Evolutionary conservation across 2,113 vertebrate species (phyloP), one percentile per base, ranked within the genome.

Genomic region (Cinclus mexicanus): DNA sequence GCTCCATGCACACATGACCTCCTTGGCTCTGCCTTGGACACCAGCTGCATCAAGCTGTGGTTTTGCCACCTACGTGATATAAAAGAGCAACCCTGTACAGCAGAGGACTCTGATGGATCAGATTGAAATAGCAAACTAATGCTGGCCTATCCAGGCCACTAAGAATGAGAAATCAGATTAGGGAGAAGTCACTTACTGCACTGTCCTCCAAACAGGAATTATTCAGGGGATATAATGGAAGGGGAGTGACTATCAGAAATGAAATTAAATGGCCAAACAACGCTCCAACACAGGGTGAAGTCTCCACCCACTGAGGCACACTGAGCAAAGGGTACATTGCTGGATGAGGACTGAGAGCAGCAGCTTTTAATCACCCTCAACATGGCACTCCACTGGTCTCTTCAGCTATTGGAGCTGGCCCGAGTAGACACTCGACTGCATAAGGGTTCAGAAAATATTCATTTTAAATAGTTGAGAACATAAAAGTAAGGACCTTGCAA

Each of bases 121-220:
- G 82, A 93, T 89, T 86, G 95, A 97, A 97, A 97, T 92, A 97
- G 97, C 89, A 97, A 94, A 93, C 89, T 95, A 97, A 97, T 94
- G 72, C 97, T 97, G 64, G 80, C 77, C 93, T 91, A 93, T 93
- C 92, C 83, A 83, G 92, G 93, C 86, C 55, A 80, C 70, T 90
- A 94, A 94, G 92, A 87, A 90, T 95, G 63, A 96, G 85, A 84
- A 95, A 95, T 92, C 93, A 97, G 95, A 92, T 96, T 95, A 97
- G 39, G 20, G 15, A 89, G 90, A 92, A 90, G 92, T 90, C 89
- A 90, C 75, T 93, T 94, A 88, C 93, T 89, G 72, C 17, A 65
- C 88, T 89, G 88, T 83, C 85, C 91, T 93, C 92, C 83, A 60
- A 55, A 49, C 31, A 67, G 39, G 76, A 90, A 63, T 87, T 92